These are phyloP conservation scores for Leptocoma aspasia DNA, from an alignment of 2,113 vertebrate species.

Conservation along the genomic window DNA sequence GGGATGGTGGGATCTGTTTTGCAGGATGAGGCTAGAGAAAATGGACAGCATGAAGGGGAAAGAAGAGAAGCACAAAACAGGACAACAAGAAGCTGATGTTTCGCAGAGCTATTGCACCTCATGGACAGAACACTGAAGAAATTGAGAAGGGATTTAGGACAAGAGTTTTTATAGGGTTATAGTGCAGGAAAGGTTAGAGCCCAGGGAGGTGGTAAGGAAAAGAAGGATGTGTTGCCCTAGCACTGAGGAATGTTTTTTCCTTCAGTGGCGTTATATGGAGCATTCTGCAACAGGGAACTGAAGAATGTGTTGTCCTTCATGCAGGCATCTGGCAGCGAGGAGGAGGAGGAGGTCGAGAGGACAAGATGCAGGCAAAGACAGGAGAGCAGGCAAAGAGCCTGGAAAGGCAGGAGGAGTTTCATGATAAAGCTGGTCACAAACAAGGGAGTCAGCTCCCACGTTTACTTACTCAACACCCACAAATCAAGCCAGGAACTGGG, in stretches of 20 bases:
- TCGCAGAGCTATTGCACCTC: not conserved
- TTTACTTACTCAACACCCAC: not conserved
- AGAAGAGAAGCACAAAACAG: not conserved
- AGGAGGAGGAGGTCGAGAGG: not conserved
- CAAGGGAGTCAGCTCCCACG: not conserved
- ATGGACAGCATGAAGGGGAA: not conserved
- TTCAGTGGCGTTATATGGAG: not conserved
- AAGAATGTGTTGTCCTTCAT: not conserved
- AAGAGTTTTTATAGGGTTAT: not conserved
- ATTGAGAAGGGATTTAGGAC: not conserved
- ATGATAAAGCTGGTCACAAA: not conserved
- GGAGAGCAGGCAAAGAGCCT: not conserved
- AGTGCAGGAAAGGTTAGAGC: not conserved
- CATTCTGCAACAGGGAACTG: not conserved
- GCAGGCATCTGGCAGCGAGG: not conserved
- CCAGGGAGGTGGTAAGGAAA: not conserved
- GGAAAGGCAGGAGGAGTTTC: not conserved
- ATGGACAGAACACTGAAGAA: not conserved
- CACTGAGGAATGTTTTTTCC: not conserved
- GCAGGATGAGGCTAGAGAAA: not conserved
- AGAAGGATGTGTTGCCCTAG: not conserved
- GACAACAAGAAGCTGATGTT: not conserved
- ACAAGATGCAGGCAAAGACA: rapidly evolving
- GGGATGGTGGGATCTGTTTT: not conserved
- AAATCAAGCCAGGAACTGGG: not conserved